A percentile compares a stretch with the other conserved stretches of the same genome.
These are phyloP conservation scores for Cataglyphis altisquamis DNA, from an alignment of 2,888 invertebrate species.

Conservation along the genomic window DNA sequence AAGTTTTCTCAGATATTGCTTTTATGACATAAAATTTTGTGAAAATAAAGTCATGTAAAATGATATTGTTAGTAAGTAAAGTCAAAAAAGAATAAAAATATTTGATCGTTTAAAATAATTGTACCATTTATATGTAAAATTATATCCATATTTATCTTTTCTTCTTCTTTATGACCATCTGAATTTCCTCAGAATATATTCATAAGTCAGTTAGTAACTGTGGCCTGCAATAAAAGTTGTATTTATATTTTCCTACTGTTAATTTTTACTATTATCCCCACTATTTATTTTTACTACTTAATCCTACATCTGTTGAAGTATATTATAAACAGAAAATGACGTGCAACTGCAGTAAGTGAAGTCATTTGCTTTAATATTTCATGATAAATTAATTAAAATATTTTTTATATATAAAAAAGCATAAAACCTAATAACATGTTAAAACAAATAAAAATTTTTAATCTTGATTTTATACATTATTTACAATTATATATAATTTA, in stretches of 20 bases:
- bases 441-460: not conserved
- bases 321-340: constrained; percentile 61
- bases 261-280: not conserved
- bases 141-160: not conserved
- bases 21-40: not conserved
- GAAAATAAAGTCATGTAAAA: not conserved
- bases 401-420: not conserved
- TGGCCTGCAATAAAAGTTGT: not conserved
- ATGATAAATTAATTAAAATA: constrained; percentile 7
- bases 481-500: not conserved
- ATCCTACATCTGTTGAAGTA: constrained; percentile 51
- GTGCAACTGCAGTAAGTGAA: constrained; percentile 53
- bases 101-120: not conserved
- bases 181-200: not conserved
- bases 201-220: not conserved
- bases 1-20: not conserved
- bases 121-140: not conserved
- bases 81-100: not conserved
- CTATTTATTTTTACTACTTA: not conserved
- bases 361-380: not conserved
- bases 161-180: not conserved
- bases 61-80: not conserved
- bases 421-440: not conserved
- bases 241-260: not conserved
- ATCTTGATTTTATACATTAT: constrained; percentile 2